Evolutionary conservation across 2,888 invertebrate species (phyloP).

Genomic region (Pomacea canaliculata): DNA sequence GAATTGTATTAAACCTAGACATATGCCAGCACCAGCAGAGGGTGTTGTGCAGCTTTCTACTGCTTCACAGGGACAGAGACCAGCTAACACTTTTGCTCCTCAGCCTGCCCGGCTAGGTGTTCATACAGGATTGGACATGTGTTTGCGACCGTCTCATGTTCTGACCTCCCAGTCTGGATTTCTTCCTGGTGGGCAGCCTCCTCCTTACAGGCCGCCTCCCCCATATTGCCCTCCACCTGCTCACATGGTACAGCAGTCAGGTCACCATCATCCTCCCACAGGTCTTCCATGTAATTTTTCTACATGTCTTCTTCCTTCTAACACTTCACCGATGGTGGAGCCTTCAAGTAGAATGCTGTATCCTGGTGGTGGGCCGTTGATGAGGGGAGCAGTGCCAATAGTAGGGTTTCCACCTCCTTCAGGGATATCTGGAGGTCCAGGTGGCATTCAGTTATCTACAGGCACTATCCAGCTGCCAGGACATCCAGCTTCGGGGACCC

Average conservation of each 20-base stretch:
- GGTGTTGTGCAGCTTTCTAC: too few relatives aligned
- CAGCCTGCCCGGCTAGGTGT: not conserved
- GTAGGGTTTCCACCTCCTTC: conserved; percentile 24
- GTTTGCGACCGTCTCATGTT: not conserved
- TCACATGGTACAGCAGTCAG: conserved; percentile 8
- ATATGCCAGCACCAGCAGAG: too few relatives aligned
- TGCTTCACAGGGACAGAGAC: not conserved
- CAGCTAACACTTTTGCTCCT: not conserved
- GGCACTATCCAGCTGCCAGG: not conserved
- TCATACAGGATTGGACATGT: not conserved
- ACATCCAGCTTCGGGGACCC: not conserved
- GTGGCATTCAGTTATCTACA: not conserved
- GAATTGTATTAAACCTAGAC: not conserved
- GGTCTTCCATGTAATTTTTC: conserved; percentile 22
- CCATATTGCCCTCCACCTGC: conserved; percentile 33
- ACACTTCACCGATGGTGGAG: not conserved
- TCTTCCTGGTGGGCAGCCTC: conserved; percentile 15
- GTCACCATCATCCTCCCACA: conserved; percentile 4
- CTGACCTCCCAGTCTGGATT: not conserved
- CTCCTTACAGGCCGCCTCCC: conserved; percentile 25
- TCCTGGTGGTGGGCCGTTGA: conserved; percentile 12
- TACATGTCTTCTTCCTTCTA: conserved; percentile 8
- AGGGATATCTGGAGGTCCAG: conserved; percentile 3
- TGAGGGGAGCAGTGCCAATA: conserved; percentile 22
- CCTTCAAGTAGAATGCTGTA: conserved; percentile 14